Evolutionary conservation across 2,888 invertebrate species (phyloP).

Genomic region (Polydrusus cervinus): DNA sequence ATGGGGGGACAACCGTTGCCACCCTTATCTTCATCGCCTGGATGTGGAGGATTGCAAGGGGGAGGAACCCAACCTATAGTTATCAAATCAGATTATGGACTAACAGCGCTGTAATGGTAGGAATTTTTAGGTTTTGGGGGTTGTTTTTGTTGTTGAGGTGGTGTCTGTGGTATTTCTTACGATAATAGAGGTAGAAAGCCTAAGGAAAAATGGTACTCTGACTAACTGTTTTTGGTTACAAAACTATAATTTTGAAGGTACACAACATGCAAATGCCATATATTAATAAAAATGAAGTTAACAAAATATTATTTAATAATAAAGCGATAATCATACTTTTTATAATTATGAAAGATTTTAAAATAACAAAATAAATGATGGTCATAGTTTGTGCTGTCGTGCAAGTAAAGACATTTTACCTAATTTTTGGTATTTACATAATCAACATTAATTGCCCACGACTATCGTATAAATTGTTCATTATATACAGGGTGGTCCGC

Average conservation of each 20-base stretch:
- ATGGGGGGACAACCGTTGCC: slow-evolving; percentile 71
- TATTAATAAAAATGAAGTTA: too few relatives aligned
- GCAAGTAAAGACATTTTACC: too few relatives aligned
- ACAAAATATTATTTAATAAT: too few relatives aligned
- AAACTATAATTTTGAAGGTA: too few relatives aligned
- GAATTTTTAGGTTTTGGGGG: slow-evolving; percentile 9
- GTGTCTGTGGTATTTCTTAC: slow-evolving; percentile 7
- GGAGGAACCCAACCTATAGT: slow-evolving; percentile 73
- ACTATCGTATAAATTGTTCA: too few relatives aligned
- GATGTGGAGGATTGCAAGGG: slow-evolving; percentile 72
- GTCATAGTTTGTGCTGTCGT: too few relatives aligned
- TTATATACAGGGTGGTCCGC: too few relatives aligned
- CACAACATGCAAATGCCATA: too few relatives aligned
- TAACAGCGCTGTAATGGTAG: slow-evolving; percentile 81
- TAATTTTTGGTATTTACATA: too few relatives aligned
- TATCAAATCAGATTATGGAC: slow-evolving; percentile 91
- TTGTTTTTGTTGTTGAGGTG: slow-evolving; percentile 26
- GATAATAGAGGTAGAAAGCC: not conserved
- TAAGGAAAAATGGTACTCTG: slow-evolving; percentile 12
- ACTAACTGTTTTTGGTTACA: not conserved
- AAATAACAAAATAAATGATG: too few relatives aligned
- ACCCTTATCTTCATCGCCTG: slow-evolving; percentile 74
- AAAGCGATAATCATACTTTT: not conserved
- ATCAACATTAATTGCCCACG: too few relatives aligned
- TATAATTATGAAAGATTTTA: not conserved